Base-by-base conservation (phyloP, 2,113 vertebrate genomes). In the Microcebus lehilahytsara region DNA sequence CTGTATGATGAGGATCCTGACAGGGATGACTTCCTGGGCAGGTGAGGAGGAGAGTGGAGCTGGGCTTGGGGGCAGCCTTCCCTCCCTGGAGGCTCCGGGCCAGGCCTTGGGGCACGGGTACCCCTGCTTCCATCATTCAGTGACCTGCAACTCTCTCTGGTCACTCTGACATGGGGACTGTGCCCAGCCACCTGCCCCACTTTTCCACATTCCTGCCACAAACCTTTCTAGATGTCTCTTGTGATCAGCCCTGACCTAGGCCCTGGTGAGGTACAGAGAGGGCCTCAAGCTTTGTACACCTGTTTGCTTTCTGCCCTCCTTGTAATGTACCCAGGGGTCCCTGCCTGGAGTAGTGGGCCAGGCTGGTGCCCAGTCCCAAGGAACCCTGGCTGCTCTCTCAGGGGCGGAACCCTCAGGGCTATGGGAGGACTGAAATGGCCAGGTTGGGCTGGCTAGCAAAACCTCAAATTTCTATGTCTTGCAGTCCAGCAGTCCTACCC, bases 11-110 rank as follows among this genome's bases (percentile, higher is more conserved):
- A 99, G 96, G 99, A 99, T 97, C 98, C 99, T 0, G 99, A 99
- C 97, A 99, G 99, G 98, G 99, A 99, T 46, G 99, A 99, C 97
- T 99, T 99, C 91, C 98, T 99, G 96, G 99, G 99, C 99, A 99
- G 98, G 99, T 99, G 96, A 98, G 97, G 66, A 98, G 96, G 66
- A 92, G 62, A 69, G 58, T 53, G 0, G 42, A 9, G 27, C 53
- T 10, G 27, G 84, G 64, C 12, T n/a, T 8, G 8, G 40, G 66
- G 25, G 4, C 37, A 30, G 8, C 19, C 74, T 53, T 40, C 23
- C 40, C 6, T 81, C 22, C 49, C 49, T 42, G 12, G 10, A 37
- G 56, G 14, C 23, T 2, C 79, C n/a, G 60, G 64, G 32, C 64
- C 9, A 2, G 60, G 46, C 79, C 71, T 25, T 32, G 42, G 22